A percentile compares a stretch with the other conserved stretches of the same genome.
Conservation (phyloP, 2,888 invertebrate species). For the Nasonovia ribisnigri region DNA sequence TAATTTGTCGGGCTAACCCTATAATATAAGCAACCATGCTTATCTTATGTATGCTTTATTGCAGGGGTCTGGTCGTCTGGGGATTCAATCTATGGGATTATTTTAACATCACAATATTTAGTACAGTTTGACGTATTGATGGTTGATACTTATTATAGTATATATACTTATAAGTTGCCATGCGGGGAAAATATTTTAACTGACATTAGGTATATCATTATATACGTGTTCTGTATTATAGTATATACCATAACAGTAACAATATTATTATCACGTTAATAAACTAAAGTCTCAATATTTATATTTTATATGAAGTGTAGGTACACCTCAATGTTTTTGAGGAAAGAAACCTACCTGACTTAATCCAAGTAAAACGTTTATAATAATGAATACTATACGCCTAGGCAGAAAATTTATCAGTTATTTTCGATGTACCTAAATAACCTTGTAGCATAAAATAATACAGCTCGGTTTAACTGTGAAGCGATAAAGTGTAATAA, state of each 20-base stretch:
- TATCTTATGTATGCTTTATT: background rate
- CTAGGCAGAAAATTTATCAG: background rate
- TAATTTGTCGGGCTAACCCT: background rate
- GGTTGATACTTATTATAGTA: background rate
- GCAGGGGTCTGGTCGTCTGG: background rate
- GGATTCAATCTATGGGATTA: background rate
- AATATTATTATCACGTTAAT: background rate
- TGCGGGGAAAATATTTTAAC: background rate
- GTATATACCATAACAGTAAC: background rate
- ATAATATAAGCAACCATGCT: background rate
- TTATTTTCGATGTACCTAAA: background rate
- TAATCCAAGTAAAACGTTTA: background rate
- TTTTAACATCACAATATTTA: background rate
- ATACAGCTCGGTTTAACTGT: background rate
- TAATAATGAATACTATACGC: background rate
- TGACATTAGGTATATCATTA: background rate
- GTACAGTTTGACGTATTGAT: background rate
- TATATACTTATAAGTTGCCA: background rate
- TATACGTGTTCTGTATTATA: background rate
- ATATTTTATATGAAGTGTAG: background rate
- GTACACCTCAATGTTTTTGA: background rate
- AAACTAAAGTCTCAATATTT: background rate
- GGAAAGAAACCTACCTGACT: background rate
- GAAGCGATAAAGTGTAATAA: background rate
- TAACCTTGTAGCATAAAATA: background rate